Evolutionary conservation across 1,140 invertebrate genomes (phyloP), one percentile per base, ranked within the genome.

Genomic region (Aphaenogaster ashmeadi): DNA sequence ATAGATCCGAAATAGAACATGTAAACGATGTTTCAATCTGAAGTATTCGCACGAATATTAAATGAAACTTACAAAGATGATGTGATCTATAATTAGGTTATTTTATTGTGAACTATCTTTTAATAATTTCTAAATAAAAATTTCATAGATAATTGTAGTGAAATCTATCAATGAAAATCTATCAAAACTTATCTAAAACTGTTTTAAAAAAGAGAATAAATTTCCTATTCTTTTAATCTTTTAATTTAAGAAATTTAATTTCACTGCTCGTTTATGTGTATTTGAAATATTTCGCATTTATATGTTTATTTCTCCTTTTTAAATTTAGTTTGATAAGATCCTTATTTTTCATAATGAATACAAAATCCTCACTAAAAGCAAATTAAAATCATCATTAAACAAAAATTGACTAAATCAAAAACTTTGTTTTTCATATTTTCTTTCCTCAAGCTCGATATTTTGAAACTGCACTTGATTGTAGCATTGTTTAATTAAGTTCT

Each of bases 401-500:
- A 64, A 74, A 74, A 52, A 11, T 74, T 9, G 4, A 54, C 2
- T 54, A n/a, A 54, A 74, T 36, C 2, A 18, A 72, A 8, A 71
- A 72, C 2, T 52, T 27, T 1, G 2, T 21, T 21, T 67, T 15
- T 41, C 1, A 44, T 15, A 33, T 21, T 15, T 44, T 50, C 13
- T 18, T 71, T 33, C 2, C 6, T 38, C 1, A 33, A 56, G 27
- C 27, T 27, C 27, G 27, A 75, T 6, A 18, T 75, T 58, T 38
- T 5, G 0, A 54, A 74, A 36, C 8, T 54, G 6, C 9, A 36
- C 18, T 21, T 54, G 18, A 15, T 4, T 38, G 6, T 58, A 56
- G 9, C n/a, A 56, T 21, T 38, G 52, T 58, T 75, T 56, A n/a
- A 71, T 67, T 44, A 67, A 21, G n/a, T 67, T 67, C 11, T 67